phyloP scores from a whole-genome alignment of 2,797 vertebrate species.

The Margarornis squamiger region DNA sequence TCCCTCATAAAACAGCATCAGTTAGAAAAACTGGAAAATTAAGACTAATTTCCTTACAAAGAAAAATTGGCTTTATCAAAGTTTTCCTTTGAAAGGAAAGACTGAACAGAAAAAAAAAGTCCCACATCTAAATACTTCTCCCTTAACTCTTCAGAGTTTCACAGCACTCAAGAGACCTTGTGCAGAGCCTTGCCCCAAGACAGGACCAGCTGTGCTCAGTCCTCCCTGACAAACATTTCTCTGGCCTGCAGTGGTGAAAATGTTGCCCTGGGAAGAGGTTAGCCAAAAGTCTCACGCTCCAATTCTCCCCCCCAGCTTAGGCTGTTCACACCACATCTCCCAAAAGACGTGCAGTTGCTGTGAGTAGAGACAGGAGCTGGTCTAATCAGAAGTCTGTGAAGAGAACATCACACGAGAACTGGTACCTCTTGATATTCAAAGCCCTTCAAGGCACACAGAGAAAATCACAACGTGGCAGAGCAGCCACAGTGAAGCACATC shows the following conservation, averaged over 20 bases:
- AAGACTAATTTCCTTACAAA: neutral
- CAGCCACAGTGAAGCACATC: neutral
- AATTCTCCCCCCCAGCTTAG: rapidly evolving
- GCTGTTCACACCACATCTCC: neutral
- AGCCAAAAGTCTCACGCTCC: neutral
- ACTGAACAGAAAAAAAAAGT: neutral
- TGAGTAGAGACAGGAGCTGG: neutral
- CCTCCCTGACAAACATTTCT: neutral
- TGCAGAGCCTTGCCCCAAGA: neutral
- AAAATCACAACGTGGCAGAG: neutral
- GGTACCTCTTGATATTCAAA: neutral
- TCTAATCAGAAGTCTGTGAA: neutral
- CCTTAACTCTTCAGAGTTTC: neutral
- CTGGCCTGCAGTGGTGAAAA: neutral
- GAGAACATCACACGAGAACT: neutral
- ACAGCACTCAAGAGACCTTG: rapidly evolving
- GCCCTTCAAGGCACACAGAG: neutral
- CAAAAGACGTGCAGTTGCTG: neutral
- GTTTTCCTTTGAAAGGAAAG: neutral
- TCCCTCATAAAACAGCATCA: neutral
- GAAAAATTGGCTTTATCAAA: neutral
- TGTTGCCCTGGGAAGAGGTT: neutral
- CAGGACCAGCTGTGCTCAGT: neutral
- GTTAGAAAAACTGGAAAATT: neutral
- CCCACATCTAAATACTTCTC: neutral